phyloP scores from a whole-genome alignment of 2,797 vertebrate species.

The Scolopax rusticola region DNA sequence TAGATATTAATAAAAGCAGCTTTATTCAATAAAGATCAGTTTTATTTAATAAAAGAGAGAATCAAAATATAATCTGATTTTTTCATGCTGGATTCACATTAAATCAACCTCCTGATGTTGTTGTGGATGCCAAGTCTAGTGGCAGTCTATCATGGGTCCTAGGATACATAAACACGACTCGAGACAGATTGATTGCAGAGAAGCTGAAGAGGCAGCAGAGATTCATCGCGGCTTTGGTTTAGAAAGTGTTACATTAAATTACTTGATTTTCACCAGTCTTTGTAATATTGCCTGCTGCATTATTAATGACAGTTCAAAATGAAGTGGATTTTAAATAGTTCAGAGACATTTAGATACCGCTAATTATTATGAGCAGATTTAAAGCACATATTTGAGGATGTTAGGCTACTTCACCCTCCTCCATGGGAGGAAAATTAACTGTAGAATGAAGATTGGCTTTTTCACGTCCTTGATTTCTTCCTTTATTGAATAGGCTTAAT shows the following conservation, averaged over 20 bases:
- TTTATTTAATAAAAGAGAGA: slow-evolving; percentile 74
- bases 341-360: neutral
- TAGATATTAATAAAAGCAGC: slow-evolving; percentile 75
- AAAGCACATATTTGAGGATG: slow-evolving; percentile 24
- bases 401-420: neutral
- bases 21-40: slow-evolving; percentile 69
- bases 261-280: slow-evolving; percentile 19
- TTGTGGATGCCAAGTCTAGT: slow-evolving; percentile 13
- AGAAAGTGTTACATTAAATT: slow-evolving; percentile 49
- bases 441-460: neutral
- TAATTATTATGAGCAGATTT: slow-evolving; percentile 23
- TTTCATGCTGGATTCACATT: slow-evolving; percentile 36
- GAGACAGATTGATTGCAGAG: slow-evolving; percentile 19
- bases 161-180: slow-evolving; percentile 9
- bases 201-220: slow-evolving; percentile 22
- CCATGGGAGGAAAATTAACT: neutral
- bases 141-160: neutral
- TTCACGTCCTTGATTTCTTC: neutral
- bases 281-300: slow-evolving; percentile 37
- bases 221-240: slow-evolving; percentile 11
- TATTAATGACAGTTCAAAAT: slow-evolving; percentile 57
- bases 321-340: slow-evolving; percentile 58
- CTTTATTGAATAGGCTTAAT: neutral
- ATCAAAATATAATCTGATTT: slow-evolving; percentile 55
- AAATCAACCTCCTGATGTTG: slow-evolving; percentile 9